Percentiles rank a stretch among this genome's conserved stretches.
phyloP scores from a whole-genome alignment of 2,888 invertebrate species.

The Gastrophysa polygoni region DNA sequence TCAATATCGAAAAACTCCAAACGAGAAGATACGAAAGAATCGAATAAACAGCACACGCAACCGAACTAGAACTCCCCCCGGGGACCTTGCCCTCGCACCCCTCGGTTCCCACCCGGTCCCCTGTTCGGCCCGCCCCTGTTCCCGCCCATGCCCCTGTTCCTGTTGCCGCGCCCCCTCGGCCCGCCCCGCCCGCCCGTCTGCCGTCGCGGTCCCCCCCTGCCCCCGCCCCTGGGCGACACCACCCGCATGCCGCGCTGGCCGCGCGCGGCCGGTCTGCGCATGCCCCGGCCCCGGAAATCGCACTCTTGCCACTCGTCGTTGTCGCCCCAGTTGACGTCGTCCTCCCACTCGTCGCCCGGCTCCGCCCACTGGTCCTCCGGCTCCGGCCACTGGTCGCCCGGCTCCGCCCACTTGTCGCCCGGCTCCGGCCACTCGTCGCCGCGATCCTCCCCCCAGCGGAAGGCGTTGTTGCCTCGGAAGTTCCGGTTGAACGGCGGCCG shows the following conservation, averaged over 20 bases:
- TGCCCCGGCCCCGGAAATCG: constrained; percentile 21
- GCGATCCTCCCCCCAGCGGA: constrained; percentile 5
- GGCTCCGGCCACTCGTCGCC: not conserved
- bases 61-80: not conserved
- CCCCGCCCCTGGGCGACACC: constrained; percentile 30
- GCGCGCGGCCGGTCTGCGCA: constrained; percentile 4
- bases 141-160: constrained; percentile 46
- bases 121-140: constrained; percentile 14
- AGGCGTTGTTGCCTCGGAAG: constrained; percentile 21
- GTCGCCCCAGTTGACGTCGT: constrained; percentile 18
- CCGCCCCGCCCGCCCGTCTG: constrained; percentile 34
- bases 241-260: constrained; percentile 44
- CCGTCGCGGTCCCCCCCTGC: not conserved
- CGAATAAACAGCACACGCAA: no score
- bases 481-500: constrained; percentile 17
- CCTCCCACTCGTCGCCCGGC: constrained; percentile 16
- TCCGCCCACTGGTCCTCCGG: constrained; percentile 11
- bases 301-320: constrained; percentile 19
- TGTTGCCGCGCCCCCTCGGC: constrained; percentile 49
- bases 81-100: constrained; percentile 10
- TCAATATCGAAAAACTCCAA: no score
- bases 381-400: constrained; percentile 8
- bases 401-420: constrained; percentile 3
- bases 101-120: constrained; percentile 23
- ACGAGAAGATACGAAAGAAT: no score